phyloP scores from a whole-genome alignment of 2,888 invertebrate species.

The Gryllus longicercus region DNA sequence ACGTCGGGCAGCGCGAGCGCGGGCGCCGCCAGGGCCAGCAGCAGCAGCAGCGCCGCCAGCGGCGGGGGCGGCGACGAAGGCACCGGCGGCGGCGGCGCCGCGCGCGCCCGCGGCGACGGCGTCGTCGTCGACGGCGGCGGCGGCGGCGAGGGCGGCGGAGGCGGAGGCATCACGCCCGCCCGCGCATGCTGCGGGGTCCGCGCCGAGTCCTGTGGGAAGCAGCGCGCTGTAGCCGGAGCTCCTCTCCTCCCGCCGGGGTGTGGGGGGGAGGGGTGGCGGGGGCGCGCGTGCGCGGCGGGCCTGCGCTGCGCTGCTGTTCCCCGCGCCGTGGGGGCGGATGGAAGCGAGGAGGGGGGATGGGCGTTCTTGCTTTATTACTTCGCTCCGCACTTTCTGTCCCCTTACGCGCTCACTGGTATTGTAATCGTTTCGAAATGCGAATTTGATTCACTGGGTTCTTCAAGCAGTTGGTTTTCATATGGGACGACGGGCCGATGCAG shows the following conservation, averaged over 20 bases:
- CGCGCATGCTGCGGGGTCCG: neutral
- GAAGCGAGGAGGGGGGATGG: neutral
- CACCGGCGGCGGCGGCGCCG: neutral
- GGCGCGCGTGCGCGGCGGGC: neutral
- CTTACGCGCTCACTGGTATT: too few species aligned
- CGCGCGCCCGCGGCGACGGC: neutral
- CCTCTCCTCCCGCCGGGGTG: neutral
- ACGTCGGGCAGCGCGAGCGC: slow-evolving; percentile 46
- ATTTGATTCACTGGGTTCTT: too few species aligned
- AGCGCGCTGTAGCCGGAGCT: neutral
- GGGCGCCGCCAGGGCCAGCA: neutral
- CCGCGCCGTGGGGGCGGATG: neutral
- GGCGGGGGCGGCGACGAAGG: neutral
- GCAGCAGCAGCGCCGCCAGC: neutral
- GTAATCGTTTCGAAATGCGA: too few species aligned
- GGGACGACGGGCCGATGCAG: too few species aligned
- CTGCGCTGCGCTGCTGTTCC: neutral
- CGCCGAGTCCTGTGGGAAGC: neutral
- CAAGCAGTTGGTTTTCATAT: too few species aligned
- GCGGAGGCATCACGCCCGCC: neutral
- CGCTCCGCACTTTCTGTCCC: too few species aligned
- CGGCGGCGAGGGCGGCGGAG: neutral
- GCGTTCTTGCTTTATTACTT: too few species aligned
- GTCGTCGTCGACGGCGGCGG: neutral
- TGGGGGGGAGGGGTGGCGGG: neutral